Evolutionary conservation across 2,888 invertebrate genomes (phyloP).

Genomic region (Aspidiotus destructor): DNA sequence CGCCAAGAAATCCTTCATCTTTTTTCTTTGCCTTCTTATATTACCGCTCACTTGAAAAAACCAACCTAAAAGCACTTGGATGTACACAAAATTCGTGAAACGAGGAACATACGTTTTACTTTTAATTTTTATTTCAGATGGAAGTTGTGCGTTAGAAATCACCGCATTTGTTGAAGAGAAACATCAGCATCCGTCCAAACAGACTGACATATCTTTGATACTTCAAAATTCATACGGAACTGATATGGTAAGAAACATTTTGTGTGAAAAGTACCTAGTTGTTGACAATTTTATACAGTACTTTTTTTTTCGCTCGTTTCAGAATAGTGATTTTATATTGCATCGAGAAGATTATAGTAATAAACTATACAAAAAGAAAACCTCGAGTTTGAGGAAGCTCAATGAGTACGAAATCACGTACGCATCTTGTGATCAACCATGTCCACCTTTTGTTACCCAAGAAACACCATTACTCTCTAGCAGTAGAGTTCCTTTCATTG

Average conservation of each 20-base stretch:
- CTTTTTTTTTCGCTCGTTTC: neutral
- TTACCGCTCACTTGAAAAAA: too few relatives aligned
- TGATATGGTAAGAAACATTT: constrained; percentile 18
- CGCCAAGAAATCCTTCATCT: too few relatives aligned
- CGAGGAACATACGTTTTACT: neutral
- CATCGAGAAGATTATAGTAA: constrained; percentile 13
- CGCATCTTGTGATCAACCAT: constrained; percentile 30
- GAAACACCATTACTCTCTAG: constrained; percentile 23
- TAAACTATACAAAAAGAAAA: constrained; percentile 23
- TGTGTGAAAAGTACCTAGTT: neutral
- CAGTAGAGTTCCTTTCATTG: constrained; percentile 19
- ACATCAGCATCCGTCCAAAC: constrained; percentile 10
- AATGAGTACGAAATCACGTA: constrained; percentile 25
- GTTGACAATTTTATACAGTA: neutral
- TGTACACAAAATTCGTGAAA: too few relatives aligned
- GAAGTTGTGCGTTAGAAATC: constrained; percentile 12
- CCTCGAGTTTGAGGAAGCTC: constrained; percentile 25
- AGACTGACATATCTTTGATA: constrained; percentile 28
- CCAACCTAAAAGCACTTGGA: too few relatives aligned
- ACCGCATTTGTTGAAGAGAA: constrained; percentile 16
- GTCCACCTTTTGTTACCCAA: constrained; percentile 27
- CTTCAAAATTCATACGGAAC: constrained; percentile 24
- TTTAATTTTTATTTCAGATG: neutral
- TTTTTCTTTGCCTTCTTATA: too few relatives aligned
- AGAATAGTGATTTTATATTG: constrained; percentile 16